phyloP scores from a whole-genome alignment of 2,113 vertebrate species.

The Rhagologus leucostigma region DNA sequence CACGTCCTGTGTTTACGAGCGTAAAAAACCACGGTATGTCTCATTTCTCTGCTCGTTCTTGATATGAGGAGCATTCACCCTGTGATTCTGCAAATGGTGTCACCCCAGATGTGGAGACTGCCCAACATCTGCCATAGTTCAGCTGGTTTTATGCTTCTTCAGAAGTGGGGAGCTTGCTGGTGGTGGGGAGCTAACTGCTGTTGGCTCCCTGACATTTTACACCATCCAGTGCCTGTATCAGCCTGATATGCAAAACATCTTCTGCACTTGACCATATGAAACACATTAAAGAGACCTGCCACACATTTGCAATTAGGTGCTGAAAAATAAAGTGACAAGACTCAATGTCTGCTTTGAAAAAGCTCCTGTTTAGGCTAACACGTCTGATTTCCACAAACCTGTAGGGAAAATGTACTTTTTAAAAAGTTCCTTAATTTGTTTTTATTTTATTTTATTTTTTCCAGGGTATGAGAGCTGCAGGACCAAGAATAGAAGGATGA shows the following conservation, averaged over 20 bases:
- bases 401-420: not conserved
- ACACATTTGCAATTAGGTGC: not conserved
- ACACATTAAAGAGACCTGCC: not conserved
- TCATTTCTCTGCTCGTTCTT: not conserved
- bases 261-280: not conserved
- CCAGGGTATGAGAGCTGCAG: not conserved
- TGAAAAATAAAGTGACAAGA: not conserved
- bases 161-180: not conserved
- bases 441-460: not conserved
- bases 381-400: not conserved
- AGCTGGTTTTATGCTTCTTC: not conserved
- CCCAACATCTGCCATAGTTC: not conserved
- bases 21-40: accelerated
- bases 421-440: not conserved
- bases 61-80: not conserved
- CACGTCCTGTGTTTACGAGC: not conserved
- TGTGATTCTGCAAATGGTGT: not conserved
- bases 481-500: conserved; percentile 46
- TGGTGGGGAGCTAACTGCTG: not conserved
- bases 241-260: not conserved
- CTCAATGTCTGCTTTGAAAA: not conserved
- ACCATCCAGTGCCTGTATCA: not conserved
- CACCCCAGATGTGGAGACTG: not conserved
- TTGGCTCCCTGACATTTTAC: not conserved
- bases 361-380: not conserved